These are phyloP conservation scores for Siphamia tubifer DNA, from an alignment of 2,113 vertebrate genomes.

Conservation along the genomic window DNA sequence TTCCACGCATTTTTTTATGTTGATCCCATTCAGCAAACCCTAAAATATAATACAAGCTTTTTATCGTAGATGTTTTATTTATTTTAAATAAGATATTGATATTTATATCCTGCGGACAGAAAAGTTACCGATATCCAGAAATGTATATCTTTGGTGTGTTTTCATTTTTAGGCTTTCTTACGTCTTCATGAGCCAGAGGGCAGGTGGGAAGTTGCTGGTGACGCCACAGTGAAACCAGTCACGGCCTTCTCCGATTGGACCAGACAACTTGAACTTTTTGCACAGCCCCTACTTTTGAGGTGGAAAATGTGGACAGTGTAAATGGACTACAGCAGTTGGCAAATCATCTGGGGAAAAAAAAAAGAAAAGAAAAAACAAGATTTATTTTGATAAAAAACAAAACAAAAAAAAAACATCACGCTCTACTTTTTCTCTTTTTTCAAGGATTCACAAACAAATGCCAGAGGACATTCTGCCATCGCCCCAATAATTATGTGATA, in stretches of 20 bases:
- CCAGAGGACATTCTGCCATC: slow-evolving; percentile 61
- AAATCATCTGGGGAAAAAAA: slow-evolving; percentile 72
- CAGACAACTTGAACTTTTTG: slow-evolving; percentile 92
- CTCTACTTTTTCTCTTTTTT: slow-evolving; percentile 88
- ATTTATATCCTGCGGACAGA: no score
- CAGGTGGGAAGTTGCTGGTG: slow-evolving; percentile 44
- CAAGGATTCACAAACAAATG: slow-evolving; percentile 84
- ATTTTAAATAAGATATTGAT: no score
- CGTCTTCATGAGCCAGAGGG: slow-evolving; percentile 43
- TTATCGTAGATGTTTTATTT: no score
- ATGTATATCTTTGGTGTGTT: not conserved
- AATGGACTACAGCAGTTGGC: slow-evolving; percentile 75
- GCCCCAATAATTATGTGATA: slow-evolving; percentile 80
- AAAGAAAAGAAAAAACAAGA: slow-evolving; percentile 72
- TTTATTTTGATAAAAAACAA: slow-evolving; percentile 96
- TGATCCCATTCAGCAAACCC: no score
- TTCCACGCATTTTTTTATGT: no score
- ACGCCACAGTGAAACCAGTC: slow-evolving; percentile 87
- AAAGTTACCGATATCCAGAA: no score
- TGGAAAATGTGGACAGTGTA: slow-evolving; percentile 88
- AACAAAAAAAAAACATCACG: slow-evolving; percentile 72
- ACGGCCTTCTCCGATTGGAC: slow-evolving; percentile 94
- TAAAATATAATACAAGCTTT: no score
- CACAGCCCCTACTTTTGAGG: slow-evolving; percentile 94
- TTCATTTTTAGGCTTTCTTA: slow-evolving; percentile 34